Percentiles rank a stretch among this genome's conserved stretches.
phyloP scores from a whole-genome alignment of 2,113 vertebrate genomes.

The Prinia subflava region DNA sequence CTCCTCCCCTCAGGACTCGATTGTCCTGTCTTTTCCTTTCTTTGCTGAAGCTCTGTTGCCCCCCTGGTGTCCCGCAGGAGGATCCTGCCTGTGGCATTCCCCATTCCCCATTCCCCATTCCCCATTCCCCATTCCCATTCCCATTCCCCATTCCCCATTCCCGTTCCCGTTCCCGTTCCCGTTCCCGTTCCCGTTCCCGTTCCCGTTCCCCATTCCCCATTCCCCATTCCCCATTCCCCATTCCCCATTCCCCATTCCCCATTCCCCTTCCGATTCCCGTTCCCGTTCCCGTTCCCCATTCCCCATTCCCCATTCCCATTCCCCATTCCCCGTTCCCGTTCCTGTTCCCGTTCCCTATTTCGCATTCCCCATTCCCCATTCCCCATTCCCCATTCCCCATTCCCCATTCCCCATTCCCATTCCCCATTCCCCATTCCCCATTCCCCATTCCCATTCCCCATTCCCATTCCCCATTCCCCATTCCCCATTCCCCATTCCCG shows the following conservation, averaged over 20 bases:
- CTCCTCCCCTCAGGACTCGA: background rate
- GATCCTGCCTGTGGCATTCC: background rate
- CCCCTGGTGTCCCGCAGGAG: background rate
- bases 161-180: background rate
- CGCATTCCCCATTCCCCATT: background rate
- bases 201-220: background rate
- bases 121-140: background rate
- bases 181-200: background rate
- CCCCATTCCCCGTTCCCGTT: background rate
- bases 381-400: background rate
- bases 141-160: background rate
- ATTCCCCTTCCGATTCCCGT: background rate
- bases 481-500: background rate
- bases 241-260: background rate
- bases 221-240: background rate
- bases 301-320: background rate
- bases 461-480: background rate
- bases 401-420: no score
- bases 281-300: background rate
- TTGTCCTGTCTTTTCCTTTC: background rate
- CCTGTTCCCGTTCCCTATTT: background rate
- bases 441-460: background rate
- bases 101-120: fast-evolving
- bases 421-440: background rate
- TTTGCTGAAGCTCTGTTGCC: background rate